Percentiles rank a stretch among this genome's conserved stretches.
Conservation (phyloP, 2,113 vertebrate species). For the Plecturocebus donacophilus region DNA sequence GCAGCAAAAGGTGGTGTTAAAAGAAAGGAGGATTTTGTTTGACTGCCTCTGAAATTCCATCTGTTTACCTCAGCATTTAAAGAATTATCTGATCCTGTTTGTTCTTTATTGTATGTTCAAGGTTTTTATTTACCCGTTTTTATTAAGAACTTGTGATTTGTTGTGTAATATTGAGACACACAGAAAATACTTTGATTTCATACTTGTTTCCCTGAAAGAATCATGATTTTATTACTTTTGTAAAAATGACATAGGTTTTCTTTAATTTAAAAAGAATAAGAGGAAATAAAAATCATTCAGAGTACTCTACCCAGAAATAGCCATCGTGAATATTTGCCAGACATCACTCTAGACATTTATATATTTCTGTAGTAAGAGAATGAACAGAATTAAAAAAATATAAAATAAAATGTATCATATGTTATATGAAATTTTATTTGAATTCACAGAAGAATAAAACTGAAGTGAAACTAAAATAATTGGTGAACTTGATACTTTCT, state of each 20-base stretch:
- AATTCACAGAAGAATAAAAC: slow-evolving; percentile 22
- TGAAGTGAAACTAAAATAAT: slow-evolving; percentile 14
- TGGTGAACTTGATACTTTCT: slow-evolving; percentile 18
- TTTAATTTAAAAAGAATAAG: slow-evolving; percentile 56
- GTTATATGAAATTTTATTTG: background rate
- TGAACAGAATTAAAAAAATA: background rate
- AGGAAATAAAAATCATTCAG: slow-evolving; percentile 21
- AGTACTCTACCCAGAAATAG: background rate
- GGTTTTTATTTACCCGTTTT: background rate
- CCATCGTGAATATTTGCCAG: background rate
- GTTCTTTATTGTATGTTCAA: slow-evolving; percentile 30
- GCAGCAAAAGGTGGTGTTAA: slow-evolving; percentile 37
- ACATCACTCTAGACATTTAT: background rate
- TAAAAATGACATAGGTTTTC: background rate
- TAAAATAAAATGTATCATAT: background rate
- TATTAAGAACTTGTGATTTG: background rate
- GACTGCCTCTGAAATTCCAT: slow-evolving; percentile 32
- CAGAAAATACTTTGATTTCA: slow-evolving; percentile 15
- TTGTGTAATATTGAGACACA: slow-evolving; percentile 26
- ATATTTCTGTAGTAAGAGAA: background rate
- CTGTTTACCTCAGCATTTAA: slow-evolving; percentile 48
- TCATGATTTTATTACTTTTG: slow-evolving; percentile 20
- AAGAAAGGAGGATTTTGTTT: slow-evolving; percentile 36
- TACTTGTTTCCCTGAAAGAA: slow-evolving; percentile 23
- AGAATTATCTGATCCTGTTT: background rate